phyloP scores from a whole-genome alignment of 2,797 vertebrate genomes.

The Falco rusticolus region DNA sequence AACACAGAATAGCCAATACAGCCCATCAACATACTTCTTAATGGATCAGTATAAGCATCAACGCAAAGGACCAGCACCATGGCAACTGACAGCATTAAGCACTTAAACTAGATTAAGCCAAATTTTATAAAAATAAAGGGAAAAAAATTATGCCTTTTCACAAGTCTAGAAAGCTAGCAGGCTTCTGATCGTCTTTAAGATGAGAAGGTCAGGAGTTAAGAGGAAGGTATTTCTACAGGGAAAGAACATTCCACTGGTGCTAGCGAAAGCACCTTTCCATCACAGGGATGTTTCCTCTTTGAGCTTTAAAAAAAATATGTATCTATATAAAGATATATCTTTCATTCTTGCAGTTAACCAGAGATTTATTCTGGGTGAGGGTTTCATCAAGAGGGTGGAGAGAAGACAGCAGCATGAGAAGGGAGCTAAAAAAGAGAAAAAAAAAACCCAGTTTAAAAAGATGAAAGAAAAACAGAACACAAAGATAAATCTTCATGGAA shows the following conservation, averaged over 20 bases:
- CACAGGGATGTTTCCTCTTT: neutral
- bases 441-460: slow-evolving; percentile 27
- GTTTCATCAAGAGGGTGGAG: neutral
- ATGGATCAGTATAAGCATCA: neutral
- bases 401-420: neutral
- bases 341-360: neutral
- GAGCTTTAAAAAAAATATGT: neutral
- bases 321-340: neutral
- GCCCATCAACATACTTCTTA: neutral
- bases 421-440: slow-evolving; percentile 22
- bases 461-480: neutral
- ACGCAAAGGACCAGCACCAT: neutral
- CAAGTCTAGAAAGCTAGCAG: neutral
- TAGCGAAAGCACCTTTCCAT: neutral
- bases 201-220: neutral
- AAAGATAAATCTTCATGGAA: neutral
- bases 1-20: neutral
- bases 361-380: neutral
- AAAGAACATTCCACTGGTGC: neutral
- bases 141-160: neutral
- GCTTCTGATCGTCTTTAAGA: neutral
- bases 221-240: neutral
- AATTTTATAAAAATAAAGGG: neutral
- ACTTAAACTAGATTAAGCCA: neutral
- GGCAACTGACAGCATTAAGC: neutral